Evolutionary conservation across 2,797 vertebrate species (phyloP).

Genomic region (Trachurus trachurus): DNA sequence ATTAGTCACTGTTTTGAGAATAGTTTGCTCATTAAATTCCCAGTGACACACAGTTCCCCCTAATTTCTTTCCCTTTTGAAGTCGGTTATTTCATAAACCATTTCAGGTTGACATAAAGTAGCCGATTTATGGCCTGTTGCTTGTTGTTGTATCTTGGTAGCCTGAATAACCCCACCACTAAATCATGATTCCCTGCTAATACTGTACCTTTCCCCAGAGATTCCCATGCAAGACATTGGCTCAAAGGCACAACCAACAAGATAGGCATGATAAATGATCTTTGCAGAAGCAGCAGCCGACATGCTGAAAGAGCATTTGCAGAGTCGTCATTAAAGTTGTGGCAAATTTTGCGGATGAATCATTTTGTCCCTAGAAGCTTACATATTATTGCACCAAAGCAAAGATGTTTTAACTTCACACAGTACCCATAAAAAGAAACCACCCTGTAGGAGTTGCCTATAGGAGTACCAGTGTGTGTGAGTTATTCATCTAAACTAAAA

Average conservation of each 20-base stretch:
- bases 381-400: neutral
- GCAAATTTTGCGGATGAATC: conserved; percentile 13
- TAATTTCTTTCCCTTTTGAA: conserved; percentile 31
- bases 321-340: neutral
- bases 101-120: conserved; percentile 33
- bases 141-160: conserved; percentile 44
- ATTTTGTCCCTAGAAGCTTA: neutral
- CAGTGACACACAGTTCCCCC: conserved; percentile 16
- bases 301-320: conserved; percentile 9
- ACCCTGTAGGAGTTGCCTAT: neutral
- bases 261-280: conserved; percentile 12
- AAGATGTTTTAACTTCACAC: neutral
- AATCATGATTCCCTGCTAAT: conserved; percentile 35
- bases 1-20: conserved; percentile 22
- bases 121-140: conserved; percentile 50
- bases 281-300: conserved; percentile 9
- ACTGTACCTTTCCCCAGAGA: conserved; percentile 22
- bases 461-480: neutral
- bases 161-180: conserved; percentile 30
- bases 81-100: conserved; percentile 48
- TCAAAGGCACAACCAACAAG: conserved; percentile 28
- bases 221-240: conserved; percentile 55
- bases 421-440: neutral
- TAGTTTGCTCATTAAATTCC: conserved; percentile 17
- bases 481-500: neutral